phyloP scores from a whole-genome alignment of 2,113 vertebrate genomes.

The Microtus montanus region DNA sequence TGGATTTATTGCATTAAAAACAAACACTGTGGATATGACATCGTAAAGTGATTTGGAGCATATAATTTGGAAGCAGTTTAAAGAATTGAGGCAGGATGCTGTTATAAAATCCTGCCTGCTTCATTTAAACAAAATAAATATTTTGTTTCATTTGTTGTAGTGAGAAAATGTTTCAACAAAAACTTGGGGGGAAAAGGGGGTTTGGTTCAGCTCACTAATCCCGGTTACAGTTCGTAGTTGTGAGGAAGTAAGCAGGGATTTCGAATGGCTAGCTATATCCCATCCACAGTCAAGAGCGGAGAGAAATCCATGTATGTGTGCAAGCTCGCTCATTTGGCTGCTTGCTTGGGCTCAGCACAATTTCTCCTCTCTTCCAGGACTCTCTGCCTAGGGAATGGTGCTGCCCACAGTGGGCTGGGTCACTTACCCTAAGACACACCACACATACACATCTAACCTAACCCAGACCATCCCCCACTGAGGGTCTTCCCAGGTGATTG shows the following conservation, averaged over 20 bases:
- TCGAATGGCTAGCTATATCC: no score
- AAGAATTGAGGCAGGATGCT: background rate
- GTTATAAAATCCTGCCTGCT: background rate
- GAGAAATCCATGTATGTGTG: background rate
- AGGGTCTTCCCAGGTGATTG: background rate
- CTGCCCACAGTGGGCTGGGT: background rate
- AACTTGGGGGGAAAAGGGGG: background rate
- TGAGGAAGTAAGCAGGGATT: background rate
- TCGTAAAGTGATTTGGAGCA: background rate
- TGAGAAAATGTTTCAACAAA: background rate
- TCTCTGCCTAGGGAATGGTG: background rate
- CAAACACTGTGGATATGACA: background rate
- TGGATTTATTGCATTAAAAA: background rate
- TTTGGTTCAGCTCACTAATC: background rate
- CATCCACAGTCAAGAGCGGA: background rate
- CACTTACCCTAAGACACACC: background rate
- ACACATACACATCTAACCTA: background rate
- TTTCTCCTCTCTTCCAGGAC: background rate
- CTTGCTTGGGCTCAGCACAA: background rate
- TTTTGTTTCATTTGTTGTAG: background rate
- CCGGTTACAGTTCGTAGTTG: background rate
- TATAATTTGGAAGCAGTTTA: slow-evolving; percentile 1
- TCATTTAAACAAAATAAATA: background rate
- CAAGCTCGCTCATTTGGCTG: background rate
- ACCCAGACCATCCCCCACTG: background rate